Evolutionary conservation across 2,113 vertebrate genomes (phyloP).

Genomic region (Melanerpes formicivorus): DNA sequence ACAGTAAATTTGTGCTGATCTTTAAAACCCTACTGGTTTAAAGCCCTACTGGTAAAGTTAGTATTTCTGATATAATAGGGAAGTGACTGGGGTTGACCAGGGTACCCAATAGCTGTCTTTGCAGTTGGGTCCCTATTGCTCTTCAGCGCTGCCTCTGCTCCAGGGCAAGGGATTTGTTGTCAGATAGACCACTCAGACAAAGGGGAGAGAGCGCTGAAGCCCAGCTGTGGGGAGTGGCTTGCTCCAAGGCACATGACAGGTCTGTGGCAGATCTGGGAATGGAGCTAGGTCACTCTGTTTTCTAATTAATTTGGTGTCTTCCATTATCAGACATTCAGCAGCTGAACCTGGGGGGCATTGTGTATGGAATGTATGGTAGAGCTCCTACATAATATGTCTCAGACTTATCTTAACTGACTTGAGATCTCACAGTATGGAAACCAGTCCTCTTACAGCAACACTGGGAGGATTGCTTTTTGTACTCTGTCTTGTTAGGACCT

Average conservation of each 20-base stretch:
- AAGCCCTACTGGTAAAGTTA: not conserved
- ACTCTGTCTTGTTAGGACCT: not conserved
- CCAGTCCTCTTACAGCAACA: not conserved
- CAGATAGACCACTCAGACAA: constrained; percentile 11
- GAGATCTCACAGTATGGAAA: not conserved
- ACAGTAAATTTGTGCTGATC: not conserved
- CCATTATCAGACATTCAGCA: not conserved
- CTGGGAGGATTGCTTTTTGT: not conserved
- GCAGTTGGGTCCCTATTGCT: not conserved
- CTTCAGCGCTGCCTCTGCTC: not conserved
- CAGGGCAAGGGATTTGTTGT: not conserved
- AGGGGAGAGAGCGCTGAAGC: not conserved
- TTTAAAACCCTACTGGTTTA: too few relatives aligned
- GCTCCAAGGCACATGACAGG: not conserved
- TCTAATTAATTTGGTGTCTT: constrained; percentile 20
- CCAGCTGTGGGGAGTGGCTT: not conserved
- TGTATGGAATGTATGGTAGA: not conserved
- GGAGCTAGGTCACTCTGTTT: constrained; percentile 16
- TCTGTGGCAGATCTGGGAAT: constrained; percentile 10
- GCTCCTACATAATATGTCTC: not conserved
- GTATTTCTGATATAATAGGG: not conserved
- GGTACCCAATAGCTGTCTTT: not conserved
- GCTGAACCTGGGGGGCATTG: not conserved
- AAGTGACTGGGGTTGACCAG: not conserved
- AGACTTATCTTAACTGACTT: not conserved